Percentiles rank a stretch among this genome's conserved stretches.
phyloP scores from a whole-genome alignment of 2,888 invertebrate genomes.

The Drosophila kambysellisi region DNA sequence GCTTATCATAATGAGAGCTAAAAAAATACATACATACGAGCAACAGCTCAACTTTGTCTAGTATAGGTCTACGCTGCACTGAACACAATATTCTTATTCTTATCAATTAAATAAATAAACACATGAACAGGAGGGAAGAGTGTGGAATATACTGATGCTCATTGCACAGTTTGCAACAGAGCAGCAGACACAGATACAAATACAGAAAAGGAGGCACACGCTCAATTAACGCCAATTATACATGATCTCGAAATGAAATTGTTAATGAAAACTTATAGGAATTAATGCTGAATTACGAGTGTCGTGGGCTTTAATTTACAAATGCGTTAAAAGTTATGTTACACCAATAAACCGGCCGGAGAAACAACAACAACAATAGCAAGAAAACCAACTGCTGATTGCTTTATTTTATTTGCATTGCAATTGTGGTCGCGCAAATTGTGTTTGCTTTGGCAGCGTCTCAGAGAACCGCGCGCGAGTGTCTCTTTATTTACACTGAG shows the following conservation, averaged over 20 bases:
- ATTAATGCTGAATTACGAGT: conserved; percentile 50
- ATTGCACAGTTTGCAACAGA: conserved; percentile 26
- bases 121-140: conserved; percentile 34
- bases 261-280: conserved; percentile 69
- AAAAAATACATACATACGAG: conserved; percentile 13
- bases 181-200: conserved; percentile 32
- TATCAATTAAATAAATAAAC: conserved; percentile 73
- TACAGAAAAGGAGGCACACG: conserved; percentile 42
- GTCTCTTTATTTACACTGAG: conserved; percentile 76
- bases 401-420: conserved; percentile 28
- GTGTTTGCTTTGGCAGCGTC: conserved; percentile 20
- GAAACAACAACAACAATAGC: conserved; percentile 9
- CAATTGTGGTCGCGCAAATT: conserved; percentile 23
- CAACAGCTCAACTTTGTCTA: conserved; percentile 11
- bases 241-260: conserved; percentile 62
- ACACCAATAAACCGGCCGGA: conserved; percentile 34
- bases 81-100: conserved; percentile 47
- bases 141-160: conserved; percentile 11
- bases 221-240: conserved; percentile 78
- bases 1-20: conserved; percentile 24
- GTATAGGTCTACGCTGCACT: conserved; percentile 24
- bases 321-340: conserved; percentile 29
- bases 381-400: conserved; percentile 6
- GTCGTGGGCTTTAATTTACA: conserved; percentile 44
- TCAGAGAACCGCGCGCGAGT: conserved; percentile 65